Percentiles rank a stretch among this genome's conserved stretches.
Evolutionary conservation across 2,797 vertebrate species (phyloP).

Genomic region (Echiichthys vipera): DNA sequence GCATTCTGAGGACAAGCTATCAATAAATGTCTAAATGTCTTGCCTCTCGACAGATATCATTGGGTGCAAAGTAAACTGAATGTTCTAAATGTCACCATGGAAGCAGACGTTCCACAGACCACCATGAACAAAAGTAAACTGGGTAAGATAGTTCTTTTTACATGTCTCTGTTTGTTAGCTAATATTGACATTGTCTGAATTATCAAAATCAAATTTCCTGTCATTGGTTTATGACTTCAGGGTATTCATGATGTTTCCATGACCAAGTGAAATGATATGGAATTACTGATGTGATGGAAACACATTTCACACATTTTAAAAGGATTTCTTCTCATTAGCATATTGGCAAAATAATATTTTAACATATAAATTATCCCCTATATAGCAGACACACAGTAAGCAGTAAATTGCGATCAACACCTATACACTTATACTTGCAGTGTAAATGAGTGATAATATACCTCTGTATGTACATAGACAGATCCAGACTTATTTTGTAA

Average conservation of each 20-base stretch:
- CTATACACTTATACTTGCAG: too few relatives aligned
- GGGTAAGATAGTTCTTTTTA: slow-evolving; percentile 46
- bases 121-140: slow-evolving; percentile 38
- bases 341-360: neutral
- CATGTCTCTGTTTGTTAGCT: slow-evolving; percentile 51
- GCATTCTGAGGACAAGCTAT: slow-evolving; percentile 57
- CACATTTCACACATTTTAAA: slow-evolving; percentile 1
- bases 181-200: slow-evolving; percentile 64
- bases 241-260: slow-evolving; percentile 7
- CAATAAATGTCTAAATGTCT: too few relatives aligned
- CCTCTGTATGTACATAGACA: neutral
- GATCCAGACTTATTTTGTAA: neutral
- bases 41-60: slow-evolving; percentile 36
- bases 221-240: slow-evolving; percentile 24
- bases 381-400: neutral
- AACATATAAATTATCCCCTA: neutral
- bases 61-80: slow-evolving; percentile 47
- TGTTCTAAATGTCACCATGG: slow-evolving; percentile 55
- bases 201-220: slow-evolving; percentile 43
- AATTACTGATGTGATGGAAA: neutral
- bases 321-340: neutral
- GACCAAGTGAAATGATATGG: neutral
- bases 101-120: slow-evolving; percentile 42
- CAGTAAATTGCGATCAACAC: neutral
- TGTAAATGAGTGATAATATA: neutral